Percentiles rank a stretch among this genome's conserved stretches.
Evolutionary conservation across 1,140 invertebrate species (phyloP).

Genomic region (Lepidurus arcticus): DNA sequence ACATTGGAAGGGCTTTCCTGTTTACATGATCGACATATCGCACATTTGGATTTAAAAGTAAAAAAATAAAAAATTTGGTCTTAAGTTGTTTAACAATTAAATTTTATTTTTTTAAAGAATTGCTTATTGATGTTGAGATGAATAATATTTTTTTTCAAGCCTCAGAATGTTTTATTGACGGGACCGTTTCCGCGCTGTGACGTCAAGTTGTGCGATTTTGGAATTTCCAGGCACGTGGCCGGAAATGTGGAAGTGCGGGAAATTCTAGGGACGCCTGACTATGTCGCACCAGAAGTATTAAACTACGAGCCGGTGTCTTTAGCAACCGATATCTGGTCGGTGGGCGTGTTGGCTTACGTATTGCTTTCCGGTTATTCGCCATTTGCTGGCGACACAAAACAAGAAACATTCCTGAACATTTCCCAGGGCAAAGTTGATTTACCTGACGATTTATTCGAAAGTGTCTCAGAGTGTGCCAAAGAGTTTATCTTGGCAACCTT

Average conservation of each 20-base stretch:
- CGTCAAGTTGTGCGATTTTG: slow-evolving; percentile 54
- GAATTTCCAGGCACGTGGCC: slow-evolving; percentile 50
- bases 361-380: slow-evolving; percentile 85
- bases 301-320: slow-evolving; percentile 88
- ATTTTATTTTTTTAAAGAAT: background rate
- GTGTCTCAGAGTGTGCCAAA: slow-evolving; percentile 71
- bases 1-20: slow-evolving; percentile 82
- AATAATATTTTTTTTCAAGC: slow-evolving; percentile 43
- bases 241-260: slow-evolving; percentile 52
- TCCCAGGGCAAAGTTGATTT: slow-evolving; percentile 84
- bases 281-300: slow-evolving; percentile 90
- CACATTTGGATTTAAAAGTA: slow-evolving; percentile 87
- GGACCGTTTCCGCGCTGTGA: slow-evolving; percentile 41
- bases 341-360: slow-evolving; percentile 88
- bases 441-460: slow-evolving; percentile 78
- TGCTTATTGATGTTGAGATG: background rate
- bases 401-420: slow-evolving; percentile 92
- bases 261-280: slow-evolving; percentile 57
- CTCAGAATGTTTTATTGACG: slow-evolving; percentile 51
- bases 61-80: background rate
- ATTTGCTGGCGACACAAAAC: slow-evolving; percentile 88
- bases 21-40: slow-evolving; percentile 79
- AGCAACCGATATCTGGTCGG: slow-evolving; percentile 90
- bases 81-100: background rate
- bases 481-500: slow-evolving; percentile 81